phyloP scores from a whole-genome alignment of 2,113 vertebrate species.

The Elephantulus edwardii region DNA sequence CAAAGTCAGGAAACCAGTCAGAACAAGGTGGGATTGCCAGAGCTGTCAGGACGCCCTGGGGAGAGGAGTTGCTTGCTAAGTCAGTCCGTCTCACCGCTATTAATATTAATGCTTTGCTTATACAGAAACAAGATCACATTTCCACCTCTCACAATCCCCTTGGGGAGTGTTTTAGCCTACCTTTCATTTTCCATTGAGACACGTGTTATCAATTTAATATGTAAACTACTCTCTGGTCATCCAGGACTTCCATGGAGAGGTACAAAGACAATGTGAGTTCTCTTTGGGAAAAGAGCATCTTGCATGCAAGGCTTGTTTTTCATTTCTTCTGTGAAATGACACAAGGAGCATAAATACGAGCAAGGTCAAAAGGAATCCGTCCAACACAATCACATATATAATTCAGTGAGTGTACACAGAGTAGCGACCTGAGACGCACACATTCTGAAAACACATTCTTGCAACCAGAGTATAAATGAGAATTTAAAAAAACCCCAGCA shows the following conservation, averaged over 20 bases:
- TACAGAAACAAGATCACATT: conserved; percentile 44
- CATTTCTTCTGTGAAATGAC: conserved; percentile 44
- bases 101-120: conserved; percentile 66
- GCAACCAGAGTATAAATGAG: background rate
- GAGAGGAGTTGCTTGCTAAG: conserved; percentile 53
- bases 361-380: background rate
- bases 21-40: background rate
- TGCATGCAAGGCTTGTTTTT: conserved; percentile 7
- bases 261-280: background rate
- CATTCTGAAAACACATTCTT: conserved; percentile 19
- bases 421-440: background rate
- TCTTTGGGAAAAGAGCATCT: background rate
- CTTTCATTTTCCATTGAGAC: conserved; percentile 18
- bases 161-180: conserved; percentile 35
- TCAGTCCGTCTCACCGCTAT: conserved; percentile 13
- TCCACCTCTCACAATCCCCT: background rate
- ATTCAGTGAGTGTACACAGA: background rate
- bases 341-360: background rate
- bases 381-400: background rate
- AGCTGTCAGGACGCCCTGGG: background rate
- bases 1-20: conserved; percentile 46
- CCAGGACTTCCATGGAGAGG: background rate
- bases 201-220: conserved; percentile 62
- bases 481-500: background rate
- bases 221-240: conserved; percentile 42